Evolutionary conservation across 2,113 vertebrate genomes (phyloP).

Genomic region (Trachemys scripta): DNA sequence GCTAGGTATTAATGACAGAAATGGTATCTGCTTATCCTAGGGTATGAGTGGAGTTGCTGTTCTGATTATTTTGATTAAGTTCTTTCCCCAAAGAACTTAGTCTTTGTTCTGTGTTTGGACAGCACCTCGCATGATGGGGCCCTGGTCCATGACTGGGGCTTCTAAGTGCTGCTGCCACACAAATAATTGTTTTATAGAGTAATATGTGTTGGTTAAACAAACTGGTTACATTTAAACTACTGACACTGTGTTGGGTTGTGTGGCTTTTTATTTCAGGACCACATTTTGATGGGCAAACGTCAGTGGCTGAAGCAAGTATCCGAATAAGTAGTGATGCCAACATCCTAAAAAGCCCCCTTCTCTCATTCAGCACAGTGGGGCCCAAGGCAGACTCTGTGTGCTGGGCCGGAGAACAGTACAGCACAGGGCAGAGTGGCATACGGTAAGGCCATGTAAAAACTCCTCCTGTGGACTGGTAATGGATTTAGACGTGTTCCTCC

Average conservation of each 20-base stretch:
- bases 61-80: not conserved
- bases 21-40: accelerated
- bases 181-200: not conserved
- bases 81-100: not conserved
- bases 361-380: not conserved
- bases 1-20: not conserved
- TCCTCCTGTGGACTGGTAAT: not conserved
- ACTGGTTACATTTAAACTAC: not conserved
- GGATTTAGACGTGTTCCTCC: not conserved
- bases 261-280: not conserved
- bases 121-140: not conserved
- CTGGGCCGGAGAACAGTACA: not conserved
- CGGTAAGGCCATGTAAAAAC: not conserved
- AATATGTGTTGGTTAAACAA: not conserved
- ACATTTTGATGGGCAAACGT: not conserved
- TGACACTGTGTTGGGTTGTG: accelerated
- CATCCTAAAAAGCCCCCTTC: not conserved
- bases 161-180: not conserved
- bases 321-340: not conserved
- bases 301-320: not conserved
- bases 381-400: not conserved
- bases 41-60: not conserved
- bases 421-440: too few species aligned
- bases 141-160: not conserved
- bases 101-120: not conserved